Evolutionary conservation across 2,113 vertebrate genomes (phyloP).

Genomic region (Phyllopteryx taeniolatus): DNA sequence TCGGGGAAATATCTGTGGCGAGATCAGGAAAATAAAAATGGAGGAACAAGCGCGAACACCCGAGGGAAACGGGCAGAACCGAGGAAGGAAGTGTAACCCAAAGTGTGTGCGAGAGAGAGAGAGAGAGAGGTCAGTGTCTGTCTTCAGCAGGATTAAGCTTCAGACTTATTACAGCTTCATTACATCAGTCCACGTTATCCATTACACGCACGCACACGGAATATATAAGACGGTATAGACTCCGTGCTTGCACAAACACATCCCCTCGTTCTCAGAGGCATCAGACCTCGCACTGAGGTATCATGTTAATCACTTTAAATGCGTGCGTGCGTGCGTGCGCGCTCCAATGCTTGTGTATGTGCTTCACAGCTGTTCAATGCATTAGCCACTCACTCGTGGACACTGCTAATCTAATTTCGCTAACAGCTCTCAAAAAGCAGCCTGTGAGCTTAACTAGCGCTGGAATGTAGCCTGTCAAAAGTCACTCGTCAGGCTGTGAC

Average conservation of each 20-base stretch:
- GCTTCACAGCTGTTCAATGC: slow-evolving; percentile 64
- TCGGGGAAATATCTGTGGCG: background rate
- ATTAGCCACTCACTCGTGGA: slow-evolving; percentile 62
- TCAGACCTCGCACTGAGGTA: slow-evolving; percentile 38
- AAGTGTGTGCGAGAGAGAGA: slow-evolving; percentile 15
- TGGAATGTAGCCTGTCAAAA: slow-evolving; percentile 13
- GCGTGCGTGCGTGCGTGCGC: slow-evolving; percentile 18
- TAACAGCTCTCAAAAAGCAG: slow-evolving; percentile 39
- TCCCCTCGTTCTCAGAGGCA: slow-evolving; percentile 40
- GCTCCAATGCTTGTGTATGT: slow-evolving; percentile 17
- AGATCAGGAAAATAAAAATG: background rate
- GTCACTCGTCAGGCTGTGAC: slow-evolving; percentile 22
- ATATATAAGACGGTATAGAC: background rate
- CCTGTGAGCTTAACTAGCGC: slow-evolving; percentile 15
- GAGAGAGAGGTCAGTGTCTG: slow-evolving; percentile 61
- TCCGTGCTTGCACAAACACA: background rate
- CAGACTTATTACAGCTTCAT: slow-evolving; percentile 70
- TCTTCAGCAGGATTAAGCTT: slow-evolving; percentile 67
- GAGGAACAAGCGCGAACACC: background rate
- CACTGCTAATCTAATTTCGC: slow-evolving; percentile 63
- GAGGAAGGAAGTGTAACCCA: background rate
- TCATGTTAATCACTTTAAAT: slow-evolving; percentile 57
- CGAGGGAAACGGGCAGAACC: background rate
- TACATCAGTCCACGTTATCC: slow-evolving; percentile 66
- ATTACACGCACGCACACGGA: slow-evolving; percentile 33